Conservation (phyloP, 2,797 vertebrate species). For the Ctenopoma kingsleyae region DNA sequence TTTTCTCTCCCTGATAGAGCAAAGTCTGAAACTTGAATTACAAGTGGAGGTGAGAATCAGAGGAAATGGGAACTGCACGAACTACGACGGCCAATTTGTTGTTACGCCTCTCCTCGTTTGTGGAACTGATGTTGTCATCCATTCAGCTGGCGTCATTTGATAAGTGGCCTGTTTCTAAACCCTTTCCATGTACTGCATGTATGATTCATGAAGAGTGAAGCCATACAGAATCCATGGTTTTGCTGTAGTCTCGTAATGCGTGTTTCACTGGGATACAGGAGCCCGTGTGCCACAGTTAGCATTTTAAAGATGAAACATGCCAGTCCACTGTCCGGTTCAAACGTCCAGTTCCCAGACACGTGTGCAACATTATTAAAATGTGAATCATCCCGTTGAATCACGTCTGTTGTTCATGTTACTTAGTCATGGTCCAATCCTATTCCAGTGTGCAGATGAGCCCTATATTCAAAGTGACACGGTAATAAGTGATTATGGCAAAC, state of each 20-base stretch:
- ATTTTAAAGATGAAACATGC: neutral
- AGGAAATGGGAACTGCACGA: neutral
- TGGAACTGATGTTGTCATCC: neutral
- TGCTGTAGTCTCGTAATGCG: too few relatives aligned
- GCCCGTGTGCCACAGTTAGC: neutral
- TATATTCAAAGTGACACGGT: neutral
- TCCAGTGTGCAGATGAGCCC: neutral
- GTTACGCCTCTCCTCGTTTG: neutral
- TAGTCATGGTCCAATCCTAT: conserved; percentile 1
- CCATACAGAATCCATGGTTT: neutral
- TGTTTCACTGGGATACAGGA: neutral
- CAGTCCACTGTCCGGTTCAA: neutral
- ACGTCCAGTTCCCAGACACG: too few relatives aligned
- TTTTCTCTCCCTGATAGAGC: too few relatives aligned
- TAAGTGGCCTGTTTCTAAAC: neutral
- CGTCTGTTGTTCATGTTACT: conserved; percentile 5
- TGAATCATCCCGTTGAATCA: neutral
- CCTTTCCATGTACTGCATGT: neutral
- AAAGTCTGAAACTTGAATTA: neutral
- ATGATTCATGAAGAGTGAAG: neutral
- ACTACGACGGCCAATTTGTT: neutral
- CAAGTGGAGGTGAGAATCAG: neutral
- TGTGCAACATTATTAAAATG: neutral
- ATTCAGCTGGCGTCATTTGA: neutral
- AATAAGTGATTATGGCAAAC: conserved; percentile 1